Evolutionary conservation across 2,113 vertebrate species (phyloP), one percentile per base, ranked within the genome.

Genomic region (Hydrolagus affinis): DNA sequence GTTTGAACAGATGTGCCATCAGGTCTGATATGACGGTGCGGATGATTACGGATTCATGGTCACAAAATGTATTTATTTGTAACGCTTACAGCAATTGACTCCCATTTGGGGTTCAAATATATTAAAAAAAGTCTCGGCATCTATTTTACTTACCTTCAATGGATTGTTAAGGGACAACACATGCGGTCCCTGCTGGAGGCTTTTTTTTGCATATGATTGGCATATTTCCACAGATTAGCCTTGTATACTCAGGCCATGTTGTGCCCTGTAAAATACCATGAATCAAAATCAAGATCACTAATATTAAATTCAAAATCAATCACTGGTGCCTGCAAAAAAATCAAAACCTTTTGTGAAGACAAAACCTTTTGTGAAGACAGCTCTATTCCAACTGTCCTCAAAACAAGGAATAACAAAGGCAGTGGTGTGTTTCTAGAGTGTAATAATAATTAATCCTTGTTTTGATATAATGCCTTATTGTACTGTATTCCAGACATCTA

Each of bases 91-190:
- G n/a, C 21, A 60, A 59, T 77, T 77, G 44, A 77, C 75, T 60
- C 59, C n/a, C 23, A 59, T 77, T 17, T 60, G 11, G 56, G 19
- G n/a, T 44, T 77, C 75, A 77, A 60, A 23, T 4, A 57, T 44
- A 77, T 11, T 1, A 60, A 60, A 59, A 77, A 21, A 59, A 44
- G 59, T 12, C 10, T 57, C 14, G 11, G 59, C 44, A 60, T 77
- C 56, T 59, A 59, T 77, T 77, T 77, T 77, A 77, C 23, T 77
- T 77, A 77, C 15, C 56, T 59, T 77, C 75, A 77, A 75, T 19
- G 19, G 32, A 75, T 17, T 3, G 56, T 11, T 11, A 11, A 11
- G 21, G 23, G 72, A 75, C 44, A 75, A 32, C 72, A 75, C 11
- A 59, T 77, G 14, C 12, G 14, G 56, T 9, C 59, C 19, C 30